These are phyloP conservation scores for Napeogenes inachia DNA, from an alignment of 2,888 invertebrate species.

Conservation along the genomic window DNA sequence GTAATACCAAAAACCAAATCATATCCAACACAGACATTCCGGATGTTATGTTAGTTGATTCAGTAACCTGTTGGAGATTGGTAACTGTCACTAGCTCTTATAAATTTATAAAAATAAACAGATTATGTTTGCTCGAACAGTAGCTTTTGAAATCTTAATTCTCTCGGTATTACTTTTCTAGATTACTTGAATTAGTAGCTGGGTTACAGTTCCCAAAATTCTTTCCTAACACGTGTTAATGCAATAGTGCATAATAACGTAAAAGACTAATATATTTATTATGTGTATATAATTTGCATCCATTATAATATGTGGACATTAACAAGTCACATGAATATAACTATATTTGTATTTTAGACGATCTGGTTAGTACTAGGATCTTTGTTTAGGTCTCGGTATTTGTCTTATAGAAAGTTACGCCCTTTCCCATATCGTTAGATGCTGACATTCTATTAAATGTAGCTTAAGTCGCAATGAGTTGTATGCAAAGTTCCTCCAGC, in stretches of 20 bases:
- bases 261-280: neutral
- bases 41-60: too few species aligned
- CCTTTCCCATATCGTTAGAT: constrained; percentile 45
- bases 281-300: neutral
- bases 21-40: too few species aligned
- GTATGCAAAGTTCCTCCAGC: constrained; percentile 23
- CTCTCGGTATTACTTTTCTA: too few species aligned
- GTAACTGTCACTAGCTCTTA: too few species aligned
- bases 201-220: too few species aligned
- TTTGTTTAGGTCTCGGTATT: constrained; percentile 68
- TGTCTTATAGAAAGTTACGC: constrained; percentile 58
- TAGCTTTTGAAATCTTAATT: too few species aligned
- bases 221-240: neutral
- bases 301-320: constrained; percentile 32
- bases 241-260: neutral
- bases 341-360: constrained; percentile 61
- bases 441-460: constrained; percentile 39
- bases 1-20: too few species aligned
- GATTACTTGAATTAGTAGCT: too few species aligned
- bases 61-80: too few species aligned
- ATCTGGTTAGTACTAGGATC: constrained; percentile 59
- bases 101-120: too few species aligned
- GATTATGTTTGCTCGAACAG: too few species aligned
- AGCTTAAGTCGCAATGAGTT: constrained; percentile 13
- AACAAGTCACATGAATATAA: constrained; percentile 39